Evolutionary conservation across 2,888 invertebrate species (phyloP), one percentile per base, ranked within the genome.

Genomic region (Calephelis perditalis): DNA sequence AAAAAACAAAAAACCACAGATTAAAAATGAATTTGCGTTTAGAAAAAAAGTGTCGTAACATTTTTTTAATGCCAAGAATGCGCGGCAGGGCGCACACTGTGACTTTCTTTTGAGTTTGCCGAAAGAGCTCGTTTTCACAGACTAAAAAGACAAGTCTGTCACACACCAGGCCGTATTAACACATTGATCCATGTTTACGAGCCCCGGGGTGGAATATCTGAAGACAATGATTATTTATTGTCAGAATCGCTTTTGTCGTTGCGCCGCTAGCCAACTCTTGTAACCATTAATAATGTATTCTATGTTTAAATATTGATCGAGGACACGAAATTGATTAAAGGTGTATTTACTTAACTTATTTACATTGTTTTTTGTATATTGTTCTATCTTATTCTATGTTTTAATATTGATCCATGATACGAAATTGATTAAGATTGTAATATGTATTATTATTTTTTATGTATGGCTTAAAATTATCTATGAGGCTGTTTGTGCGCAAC

Each of bases 151-250:
- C 60, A 64, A 68, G 37, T 37, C 69, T 78, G 77, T 80, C 74
- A 71, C 73, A 75, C 71, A 68, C 68, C 67, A 60, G 66, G 68
- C 71, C 68, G 74, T 84, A 82, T 84, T 84, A 84, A 84, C 81
- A 84, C 84, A 81, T 84, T 74, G 77, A 65, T 70, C 65, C 73
- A 76, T 77, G 76, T 82, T 81, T 82, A 83, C 75, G 81, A 79
- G 72, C 75, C 75, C 69, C 73, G 74, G 80, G 81, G 76, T 77
- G 79, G 81, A 82, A 82, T 75, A 67, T 77, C 69, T 68, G 68
- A 73, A 79, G 77, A 81, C 82, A 81, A 82, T 81, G 77, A 83
- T 84, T 78, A 79, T 83, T 84, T 82, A 83, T 81, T 72, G 75
- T 76, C 73, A 70, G 70, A 67, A 69, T 65, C 60, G 73, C 82